Base-by-base conservation (phyloP, 2,888 invertebrate genomes). In the Blastobasis lacticolella region DNA sequence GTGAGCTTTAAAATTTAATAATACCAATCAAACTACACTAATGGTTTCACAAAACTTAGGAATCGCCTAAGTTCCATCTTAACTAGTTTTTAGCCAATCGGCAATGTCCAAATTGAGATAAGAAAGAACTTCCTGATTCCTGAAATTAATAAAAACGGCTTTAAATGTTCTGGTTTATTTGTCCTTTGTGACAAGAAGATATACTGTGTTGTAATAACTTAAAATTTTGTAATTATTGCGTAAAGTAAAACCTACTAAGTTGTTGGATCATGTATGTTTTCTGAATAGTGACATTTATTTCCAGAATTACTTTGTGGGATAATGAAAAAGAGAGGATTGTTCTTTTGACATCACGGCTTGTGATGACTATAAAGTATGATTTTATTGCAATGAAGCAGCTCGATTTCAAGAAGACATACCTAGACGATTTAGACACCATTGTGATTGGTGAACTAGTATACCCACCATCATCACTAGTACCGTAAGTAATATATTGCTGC, bases 271-370 rank as follows among this genome's bases (percentile, higher is more conserved):
- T 23, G 23, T 2, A 23, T 23, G 23, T 23, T 40, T 40, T 40
- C 6, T 38, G 45, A 45, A 48, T 6, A 48, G 38, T 38, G 46
- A 37, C 38, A n/a, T 23, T 48, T 48, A 42, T 59, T 71, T 89
- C 10, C 75, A 96, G 96, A 75, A 95, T 96, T 65, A 95, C 94
- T 64, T 89, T 95, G 57, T 96, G 96, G 96, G 95, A 96, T 70
- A 92, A 93, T 67, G 95, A 96, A 71, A 93, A 94, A 65, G 96
- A 96, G 77, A 90, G 95, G 49, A 89, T 96, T 43, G 87, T 95
- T 3, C 74, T 95, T 9, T 81, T 96, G 37, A 94, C 94, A 4
- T 91, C 93, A n/a, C 90, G 92, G 62, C 89, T 92, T 43, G 81
- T 96, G 38, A 90, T 95, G 66, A 90, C 93, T 6, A 90, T 94